Conservation (phyloP, 2,797 vertebrate species). For the Cyprinodon diabolis region DNA sequence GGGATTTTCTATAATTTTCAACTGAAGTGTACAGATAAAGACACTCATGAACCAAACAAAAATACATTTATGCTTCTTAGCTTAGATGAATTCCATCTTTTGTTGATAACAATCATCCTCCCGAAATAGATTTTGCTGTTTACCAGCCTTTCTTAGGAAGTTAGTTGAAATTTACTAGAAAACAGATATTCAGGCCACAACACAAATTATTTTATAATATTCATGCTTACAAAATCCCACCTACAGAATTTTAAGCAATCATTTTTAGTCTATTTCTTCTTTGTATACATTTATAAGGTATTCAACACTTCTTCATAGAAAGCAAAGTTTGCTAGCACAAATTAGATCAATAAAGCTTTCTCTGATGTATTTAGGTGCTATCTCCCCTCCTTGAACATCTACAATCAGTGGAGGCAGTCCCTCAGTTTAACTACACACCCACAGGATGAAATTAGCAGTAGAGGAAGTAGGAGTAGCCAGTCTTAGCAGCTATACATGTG, state of each 20-base stretch:
- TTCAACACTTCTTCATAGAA: no score
- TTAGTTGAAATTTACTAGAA: background rate
- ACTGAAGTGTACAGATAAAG: background rate
- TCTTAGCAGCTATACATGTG: conserved; percentile 23
- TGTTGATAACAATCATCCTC: background rate
- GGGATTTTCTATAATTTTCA: background rate
- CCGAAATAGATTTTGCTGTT: background rate
- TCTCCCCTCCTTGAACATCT: background rate
- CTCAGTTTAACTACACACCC: conserved; percentile 51
- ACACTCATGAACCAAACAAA: background rate
- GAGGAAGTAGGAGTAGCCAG: conserved; percentile 53
- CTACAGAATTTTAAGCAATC: background rate
- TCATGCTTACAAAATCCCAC: background rate
- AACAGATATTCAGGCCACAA: conserved; percentile 10
- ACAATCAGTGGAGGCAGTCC: conserved; percentile 47
- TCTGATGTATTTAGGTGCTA: background rate
- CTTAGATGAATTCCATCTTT: background rate
- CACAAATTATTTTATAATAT: background rate
- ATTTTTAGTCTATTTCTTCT: no score
- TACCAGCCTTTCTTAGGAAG: background rate
- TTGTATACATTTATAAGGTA: no score
- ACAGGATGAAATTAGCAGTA: conserved; percentile 33
- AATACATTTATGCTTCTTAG: background rate
- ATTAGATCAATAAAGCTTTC: background rate
- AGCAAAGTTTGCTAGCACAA: no score